These are phyloP conservation scores for Idris sp. DNA, from an alignment of 1,140 invertebrate genomes.

Conservation along the genomic window DNA sequence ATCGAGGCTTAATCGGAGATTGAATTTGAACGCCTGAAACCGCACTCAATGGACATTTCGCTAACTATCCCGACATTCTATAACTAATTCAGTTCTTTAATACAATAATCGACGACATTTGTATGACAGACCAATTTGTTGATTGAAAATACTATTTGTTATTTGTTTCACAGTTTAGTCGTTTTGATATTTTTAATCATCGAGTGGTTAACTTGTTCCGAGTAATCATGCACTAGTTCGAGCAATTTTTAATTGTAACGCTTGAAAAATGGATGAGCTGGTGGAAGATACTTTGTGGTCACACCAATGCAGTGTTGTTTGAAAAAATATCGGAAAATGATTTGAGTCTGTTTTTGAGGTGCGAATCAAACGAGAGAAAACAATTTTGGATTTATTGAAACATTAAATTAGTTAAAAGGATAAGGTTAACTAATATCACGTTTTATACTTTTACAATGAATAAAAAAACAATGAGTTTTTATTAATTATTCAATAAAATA, in stretches of 20 bases:
- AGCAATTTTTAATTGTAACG: conserved; percentile 26
- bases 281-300: conserved; percentile 25
- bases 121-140: conserved; percentile 21
- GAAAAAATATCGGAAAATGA: too few species aligned
- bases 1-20: conserved; percentile 46
- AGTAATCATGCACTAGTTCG: conserved; percentile 16
- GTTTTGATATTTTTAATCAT: conserved; percentile 39
- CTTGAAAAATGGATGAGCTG: conserved; percentile 25
- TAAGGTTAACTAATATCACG: too few species aligned
- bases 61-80: conserved; percentile 18
- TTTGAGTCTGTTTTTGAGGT: too few species aligned
- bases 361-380: too few species aligned
- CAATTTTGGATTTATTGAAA: too few species aligned
- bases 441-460: too few species aligned
- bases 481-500: too few species aligned
- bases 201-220: conserved; percentile 4
- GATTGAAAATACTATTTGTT: conserved; percentile 35
- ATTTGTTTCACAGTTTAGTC: conserved; percentile 13
- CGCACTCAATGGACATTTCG: conserved; percentile 53
- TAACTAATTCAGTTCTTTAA: conserved; percentile 51
- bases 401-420: too few species aligned
- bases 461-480: too few species aligned
- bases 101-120: conserved; percentile 25
- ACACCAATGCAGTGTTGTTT: not conserved
- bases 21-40: conserved; percentile 37